These are phyloP conservation scores for Ypsolopha scabrella DNA, from an alignment of 2,888 invertebrate genomes.

Conservation along the genomic window DNA sequence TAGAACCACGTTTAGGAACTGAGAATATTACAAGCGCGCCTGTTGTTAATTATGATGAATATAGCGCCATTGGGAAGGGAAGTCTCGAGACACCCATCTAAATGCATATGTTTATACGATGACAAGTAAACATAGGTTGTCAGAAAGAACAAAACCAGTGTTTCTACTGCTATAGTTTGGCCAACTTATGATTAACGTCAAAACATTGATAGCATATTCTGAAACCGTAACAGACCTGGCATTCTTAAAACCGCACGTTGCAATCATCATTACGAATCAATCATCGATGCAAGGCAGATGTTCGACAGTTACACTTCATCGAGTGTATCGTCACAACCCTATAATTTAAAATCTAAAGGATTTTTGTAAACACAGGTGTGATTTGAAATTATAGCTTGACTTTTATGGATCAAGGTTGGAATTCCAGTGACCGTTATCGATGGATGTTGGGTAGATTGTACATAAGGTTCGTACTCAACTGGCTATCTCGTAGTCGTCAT, in stretches of 20 bases:
- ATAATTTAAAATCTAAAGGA: constrained; percentile 16
- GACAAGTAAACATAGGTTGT: background rate
- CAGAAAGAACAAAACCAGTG: background rate
- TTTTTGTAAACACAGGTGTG: background rate
- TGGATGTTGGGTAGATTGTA: constrained; percentile 18
- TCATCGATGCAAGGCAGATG: constrained; percentile 47
- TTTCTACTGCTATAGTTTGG: constrained; percentile 43
- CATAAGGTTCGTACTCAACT: constrained; percentile 37
- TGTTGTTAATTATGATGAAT: constrained; percentile 42
- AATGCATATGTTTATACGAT: background rate
- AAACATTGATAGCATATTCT: constrained; percentile 37
- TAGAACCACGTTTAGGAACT: constrained; percentile 54
- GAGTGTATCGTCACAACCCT: constrained; percentile 14
- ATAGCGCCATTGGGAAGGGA: constrained; percentile 41
- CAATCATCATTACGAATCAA: constrained; percentile 41
- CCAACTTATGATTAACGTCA: constrained; percentile 48
- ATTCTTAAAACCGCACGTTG: constrained; percentile 43
- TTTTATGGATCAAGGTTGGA: constrained; percentile 12
- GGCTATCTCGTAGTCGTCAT: constrained; percentile 38
- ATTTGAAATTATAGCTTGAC: background rate
- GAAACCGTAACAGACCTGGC: constrained; percentile 26
- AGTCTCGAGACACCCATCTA: constrained; percentile 10
- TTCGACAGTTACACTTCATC: constrained; percentile 54
- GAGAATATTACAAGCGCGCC: constrained; percentile 35
- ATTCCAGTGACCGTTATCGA: constrained; percentile 14